Evolutionary conservation across 2,888 invertebrate genomes (phyloP), one percentile per base, ranked within the genome.

Genomic region (Xanthia icteritia): DNA sequence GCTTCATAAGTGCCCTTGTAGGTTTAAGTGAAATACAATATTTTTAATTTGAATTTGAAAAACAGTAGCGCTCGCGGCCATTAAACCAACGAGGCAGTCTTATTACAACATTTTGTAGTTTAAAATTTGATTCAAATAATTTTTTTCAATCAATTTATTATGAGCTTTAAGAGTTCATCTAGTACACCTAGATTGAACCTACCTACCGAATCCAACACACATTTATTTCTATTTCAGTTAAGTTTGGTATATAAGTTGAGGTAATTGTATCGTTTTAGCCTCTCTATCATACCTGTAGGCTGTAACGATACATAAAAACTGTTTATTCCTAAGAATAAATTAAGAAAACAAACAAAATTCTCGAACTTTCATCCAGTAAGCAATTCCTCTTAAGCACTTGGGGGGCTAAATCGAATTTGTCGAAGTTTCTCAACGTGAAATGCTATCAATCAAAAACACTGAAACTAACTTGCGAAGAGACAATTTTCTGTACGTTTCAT

Each of bases 361-460:
- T 68, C 39, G 27, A 58, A 45, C 72, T 45, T 58, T 39, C 63
- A 66, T 74, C 76, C 60, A 64, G 65, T 64, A 58, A 64, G 76
- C 71, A 75, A 84, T 80, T 78, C 65, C 39, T 68, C 73, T 72
- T 75, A 86, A 86, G 78, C 76, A 86, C 80, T 86, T 76, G 65
- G 64, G 60, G 68, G 68, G 61, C 51, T 23, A 86, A 87, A 87
- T 87, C 82, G 76, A 87, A 87, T 86, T 87, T 87, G 79, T 68
- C 80, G 81, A 87, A 86, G 82, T 86, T 84, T 79, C 77, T 23
- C 77, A 71, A 76, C 82, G 72, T 45, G 78, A 77, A 86, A 76
- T 82, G 82, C 74, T 86, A 86, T 87, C 86, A 86, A 87, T 87
- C 88, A 86, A 84, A 86, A 87, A 79, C 87, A 81, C 27, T 87